Conservation (phyloP, 2,113 vertebrate genomes). For the Stigmatopora nigra region DNA sequence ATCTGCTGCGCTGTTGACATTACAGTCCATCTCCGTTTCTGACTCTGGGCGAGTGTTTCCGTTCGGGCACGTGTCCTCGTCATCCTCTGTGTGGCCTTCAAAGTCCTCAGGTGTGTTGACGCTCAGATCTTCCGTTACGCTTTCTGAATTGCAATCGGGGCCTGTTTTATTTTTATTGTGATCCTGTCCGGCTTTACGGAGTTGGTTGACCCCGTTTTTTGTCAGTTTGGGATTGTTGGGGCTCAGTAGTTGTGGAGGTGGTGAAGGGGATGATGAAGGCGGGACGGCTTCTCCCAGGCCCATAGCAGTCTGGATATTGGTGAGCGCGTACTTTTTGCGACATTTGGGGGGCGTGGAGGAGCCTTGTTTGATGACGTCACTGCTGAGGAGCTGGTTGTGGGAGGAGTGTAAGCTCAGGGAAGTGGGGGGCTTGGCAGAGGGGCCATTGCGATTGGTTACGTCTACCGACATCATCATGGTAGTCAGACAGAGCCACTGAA, state of each 20-base stretch:
- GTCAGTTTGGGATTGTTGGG: slow-evolving; percentile 86
- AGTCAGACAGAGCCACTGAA: slow-evolving; percentile 69
- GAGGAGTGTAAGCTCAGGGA: slow-evolving; percentile 89
- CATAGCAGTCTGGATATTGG: slow-evolving; percentile 92
- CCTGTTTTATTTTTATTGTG: slow-evolving; percentile 82
- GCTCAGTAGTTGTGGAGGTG: slow-evolving; percentile 35
- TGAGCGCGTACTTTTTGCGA: slow-evolving; percentile 91
- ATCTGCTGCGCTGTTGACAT: slow-evolving; percentile 27
- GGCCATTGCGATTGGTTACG: slow-evolving; percentile 80
- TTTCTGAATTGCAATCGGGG: slow-evolving; percentile 38
- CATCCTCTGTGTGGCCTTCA: slow-evolving; percentile 43
- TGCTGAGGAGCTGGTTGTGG: slow-evolving; percentile 88
- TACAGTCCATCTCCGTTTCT: slow-evolving; percentile 34
- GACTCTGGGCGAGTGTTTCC: slow-evolving; percentile 18
- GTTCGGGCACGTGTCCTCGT: slow-evolving; percentile 25
- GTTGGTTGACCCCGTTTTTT: slow-evolving; percentile 93
- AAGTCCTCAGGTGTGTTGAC: slow-evolving; percentile 44
- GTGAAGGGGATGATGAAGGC: slow-evolving; percentile 45
- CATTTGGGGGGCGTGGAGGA: slow-evolving; percentile 86
- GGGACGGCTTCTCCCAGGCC: slow-evolving; percentile 77
- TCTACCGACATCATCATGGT: slow-evolving; percentile 80
- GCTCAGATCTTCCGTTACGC: slow-evolving; percentile 61
- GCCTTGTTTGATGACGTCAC: slow-evolving; percentile 79
- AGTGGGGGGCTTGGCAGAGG: slow-evolving; percentile 79
- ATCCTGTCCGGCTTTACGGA: slow-evolving; percentile 91